Base-by-base conservation (phyloP, 2,888 invertebrate species). In the Heliconius ethilla region DNA sequence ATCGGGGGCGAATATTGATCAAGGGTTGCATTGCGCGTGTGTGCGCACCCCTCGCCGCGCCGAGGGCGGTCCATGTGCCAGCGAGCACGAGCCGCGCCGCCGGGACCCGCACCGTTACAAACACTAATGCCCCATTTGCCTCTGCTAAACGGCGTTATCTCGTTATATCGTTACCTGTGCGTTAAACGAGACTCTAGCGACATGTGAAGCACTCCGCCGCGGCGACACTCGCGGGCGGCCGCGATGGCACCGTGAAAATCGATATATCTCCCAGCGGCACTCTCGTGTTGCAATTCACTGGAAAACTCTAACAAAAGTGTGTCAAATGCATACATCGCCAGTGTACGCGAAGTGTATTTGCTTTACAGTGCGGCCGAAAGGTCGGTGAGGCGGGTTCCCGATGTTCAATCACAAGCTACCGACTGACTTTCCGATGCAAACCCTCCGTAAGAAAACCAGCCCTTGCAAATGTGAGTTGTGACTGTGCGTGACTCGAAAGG, bases 371-470 rank as follows among this genome's bases (percentile, higher is more conserved):
- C 83, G 86, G 85, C 82, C 85, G 86, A 86, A 86, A 87, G 86
- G 82, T 85, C 86, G 83, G 83, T 88, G 88, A 83, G 82, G 81
- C 82, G 80, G 81, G 88, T 84, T 88, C 87, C 91, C 88, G 92
- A 95, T 95, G 95, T 94, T 95, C 90, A 94, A 94, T 92, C 94
- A 94, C 93, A 94, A 95, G 94, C 91, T 95, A 90, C 93, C 94
- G 84, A 91, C 93, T 88, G 95, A 95, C 89, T 94, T 95, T 92
- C 94, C 94, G 92, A 98, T 98, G 98, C 98, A 98, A 96, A 98
- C 98, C 89, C 95, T 98, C 93, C 96, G 98, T 92, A 98, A 98
- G 96, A 97, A 97, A 96, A 98, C 97, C 90, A 98, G 98, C 95
- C 98, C 98, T 91, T 97, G 97, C 95, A 98, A 98, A 96, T 98